Evolutionary conservation across 2,797 vertebrate species (phyloP).

Genomic region (Schizothorax lantsangensis): DNA sequence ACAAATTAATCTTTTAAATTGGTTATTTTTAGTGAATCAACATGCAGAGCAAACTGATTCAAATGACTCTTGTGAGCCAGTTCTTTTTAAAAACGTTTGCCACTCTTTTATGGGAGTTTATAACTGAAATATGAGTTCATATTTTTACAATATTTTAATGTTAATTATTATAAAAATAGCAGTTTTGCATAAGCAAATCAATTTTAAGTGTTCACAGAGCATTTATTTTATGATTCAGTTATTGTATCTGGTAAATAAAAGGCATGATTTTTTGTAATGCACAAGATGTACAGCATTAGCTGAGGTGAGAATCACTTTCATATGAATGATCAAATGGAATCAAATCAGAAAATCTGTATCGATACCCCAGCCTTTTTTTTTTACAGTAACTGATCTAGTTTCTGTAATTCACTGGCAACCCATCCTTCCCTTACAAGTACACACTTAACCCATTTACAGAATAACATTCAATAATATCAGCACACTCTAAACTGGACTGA

Average conservation of each 20-base stretch:
- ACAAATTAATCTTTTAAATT: not conserved
- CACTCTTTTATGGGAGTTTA: not conserved
- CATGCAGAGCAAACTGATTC: not conserved
- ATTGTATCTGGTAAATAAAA: not conserved
- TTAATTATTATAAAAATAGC: not conserved
- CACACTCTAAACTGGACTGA: not conserved
- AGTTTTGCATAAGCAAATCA: not conserved
- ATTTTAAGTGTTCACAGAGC: not conserved
- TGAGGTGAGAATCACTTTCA: not conserved
- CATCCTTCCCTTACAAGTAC: not conserved
- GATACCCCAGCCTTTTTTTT: constrained; percentile 7
- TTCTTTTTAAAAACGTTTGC: not conserved
- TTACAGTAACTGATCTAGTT: constrained; percentile 9
- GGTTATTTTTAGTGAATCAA: not conserved
- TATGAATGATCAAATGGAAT: not conserved
- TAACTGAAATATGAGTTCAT: not conserved
- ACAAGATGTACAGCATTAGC: not conserved
- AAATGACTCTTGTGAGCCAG: not conserved
- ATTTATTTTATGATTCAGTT: not conserved
- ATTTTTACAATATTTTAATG: not conserved
- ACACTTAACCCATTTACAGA: constrained; percentile 21
- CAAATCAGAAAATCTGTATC: constrained; percentile 7
- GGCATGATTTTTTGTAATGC: not conserved
- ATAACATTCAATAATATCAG: not conserved
- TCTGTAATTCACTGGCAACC: constrained; percentile 7